Percentiles rank a stretch among this genome's conserved stretches.
Conservation (phyloP, 2,113 vertebrate genomes). For the Heterocephalus glaber region DNA sequence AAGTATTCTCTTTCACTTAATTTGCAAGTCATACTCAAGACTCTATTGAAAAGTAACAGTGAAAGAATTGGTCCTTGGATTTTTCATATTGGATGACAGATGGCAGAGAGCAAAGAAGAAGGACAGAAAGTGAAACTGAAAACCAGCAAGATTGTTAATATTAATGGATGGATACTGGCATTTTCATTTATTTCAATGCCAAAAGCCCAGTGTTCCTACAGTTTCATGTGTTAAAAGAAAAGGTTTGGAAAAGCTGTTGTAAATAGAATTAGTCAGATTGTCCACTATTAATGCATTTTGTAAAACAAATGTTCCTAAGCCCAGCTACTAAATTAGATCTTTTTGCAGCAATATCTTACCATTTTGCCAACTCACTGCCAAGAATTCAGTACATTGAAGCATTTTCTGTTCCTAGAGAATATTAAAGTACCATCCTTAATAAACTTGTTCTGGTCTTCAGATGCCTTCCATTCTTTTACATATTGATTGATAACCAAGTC, state of each 20-base stretch:
- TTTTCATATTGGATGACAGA: slow-evolving; percentile 67
- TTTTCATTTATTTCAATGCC: slow-evolving; percentile 76
- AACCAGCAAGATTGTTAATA: slow-evolving; percentile 47
- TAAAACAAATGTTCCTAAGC: slow-evolving; percentile 32
- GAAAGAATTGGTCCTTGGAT: slow-evolving; percentile 54
- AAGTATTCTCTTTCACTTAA: slow-evolving; percentile 55
- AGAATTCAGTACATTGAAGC: neutral
- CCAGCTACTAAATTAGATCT: slow-evolving; percentile 23
- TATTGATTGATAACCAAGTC: neutral
- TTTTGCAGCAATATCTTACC: neutral
- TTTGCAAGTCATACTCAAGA: slow-evolving; percentile 36
- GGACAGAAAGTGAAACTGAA: slow-evolving; percentile 69
- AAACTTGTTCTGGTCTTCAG: neutral
- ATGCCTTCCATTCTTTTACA: neutral
- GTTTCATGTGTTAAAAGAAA: slow-evolving; percentile 60
- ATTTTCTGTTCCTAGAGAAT: slow-evolving; percentile 21
- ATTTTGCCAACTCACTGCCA: neutral
- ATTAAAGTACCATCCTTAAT: neutral
- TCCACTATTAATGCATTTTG: slow-evolving; percentile 20
- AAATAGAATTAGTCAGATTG: slow-evolving; percentile 50
- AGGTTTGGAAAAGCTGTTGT: slow-evolving; percentile 23
- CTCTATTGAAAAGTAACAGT: slow-evolving; percentile 52
- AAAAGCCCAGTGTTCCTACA: slow-evolving; percentile 57
- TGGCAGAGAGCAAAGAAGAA: slow-evolving; percentile 66
- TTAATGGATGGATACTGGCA: slow-evolving; percentile 68